Evolutionary conservation across 1,140 invertebrate species (phyloP).

Genomic region (Drosophila sp.): DNA sequence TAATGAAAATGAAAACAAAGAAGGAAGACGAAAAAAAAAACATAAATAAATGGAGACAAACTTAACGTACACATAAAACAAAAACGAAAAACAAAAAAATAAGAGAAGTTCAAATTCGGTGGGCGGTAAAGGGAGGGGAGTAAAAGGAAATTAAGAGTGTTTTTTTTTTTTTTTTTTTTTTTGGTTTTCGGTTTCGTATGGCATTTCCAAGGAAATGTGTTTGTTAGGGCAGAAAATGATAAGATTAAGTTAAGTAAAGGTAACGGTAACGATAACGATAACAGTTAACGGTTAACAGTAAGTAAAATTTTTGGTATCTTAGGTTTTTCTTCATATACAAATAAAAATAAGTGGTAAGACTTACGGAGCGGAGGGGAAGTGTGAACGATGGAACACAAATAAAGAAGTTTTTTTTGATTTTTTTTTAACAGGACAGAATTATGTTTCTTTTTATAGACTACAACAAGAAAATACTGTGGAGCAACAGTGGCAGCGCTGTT

Average conservation of each 20-base stretch:
- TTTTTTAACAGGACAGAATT: conserved; percentile 46
- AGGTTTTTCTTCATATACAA: conserved; percentile 24
- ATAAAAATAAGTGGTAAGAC: conserved; percentile 44
- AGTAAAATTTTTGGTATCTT: conserved; percentile 30
- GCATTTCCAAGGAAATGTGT: conserved; percentile 25
- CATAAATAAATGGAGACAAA: conserved; percentile 35
- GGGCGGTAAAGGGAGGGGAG: background rate
- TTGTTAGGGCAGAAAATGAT: conserved; percentile 37
- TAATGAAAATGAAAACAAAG: conserved; percentile 44
- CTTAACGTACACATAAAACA: conserved; percentile 61
- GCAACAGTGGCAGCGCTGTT: conserved; percentile 47
- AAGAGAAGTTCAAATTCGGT: conserved; percentile 31
- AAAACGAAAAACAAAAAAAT: conserved; percentile 32
- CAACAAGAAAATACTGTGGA: conserved; percentile 53
- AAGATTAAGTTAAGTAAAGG: conserved; percentile 51
- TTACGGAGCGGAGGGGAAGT: conserved; percentile 74
- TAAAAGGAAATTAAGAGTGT: background rate
- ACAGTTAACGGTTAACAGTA: conserved; percentile 67
- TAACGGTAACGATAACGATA: conserved; percentile 49
- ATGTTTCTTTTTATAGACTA: conserved; percentile 48
- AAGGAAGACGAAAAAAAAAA: background rate
- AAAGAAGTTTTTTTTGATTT: conserved; percentile 51
- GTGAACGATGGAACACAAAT: conserved; percentile 79
- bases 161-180: background rate
- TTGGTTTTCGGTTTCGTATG: background rate